phyloP scores from a whole-genome alignment of 2,888 invertebrate genomes.

The Tachina grossa region DNA sequence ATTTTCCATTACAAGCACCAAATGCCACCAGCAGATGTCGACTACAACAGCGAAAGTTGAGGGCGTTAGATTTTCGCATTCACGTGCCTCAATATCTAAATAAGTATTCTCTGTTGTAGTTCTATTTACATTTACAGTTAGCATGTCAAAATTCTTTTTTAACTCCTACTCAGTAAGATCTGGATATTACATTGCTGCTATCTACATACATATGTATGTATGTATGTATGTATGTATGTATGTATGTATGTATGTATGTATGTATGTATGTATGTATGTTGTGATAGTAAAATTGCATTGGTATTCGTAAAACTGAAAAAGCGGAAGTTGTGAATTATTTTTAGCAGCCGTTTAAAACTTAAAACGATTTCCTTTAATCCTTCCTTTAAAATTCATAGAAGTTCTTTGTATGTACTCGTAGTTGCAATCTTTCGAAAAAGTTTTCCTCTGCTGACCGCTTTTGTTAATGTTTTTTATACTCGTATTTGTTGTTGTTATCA shows the following conservation, averaged over 20 bases:
- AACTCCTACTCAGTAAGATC: background rate
- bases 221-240: no score
- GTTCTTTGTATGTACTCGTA: background rate
- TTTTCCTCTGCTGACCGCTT: constrained; percentile 29
- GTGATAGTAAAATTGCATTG: background rate
- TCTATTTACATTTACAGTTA: constrained; percentile 33
- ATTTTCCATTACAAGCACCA: constrained; percentile 36
- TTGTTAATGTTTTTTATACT: constrained; percentile 11
- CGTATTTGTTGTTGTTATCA: constrained; percentile 14
- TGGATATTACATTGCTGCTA: background rate
- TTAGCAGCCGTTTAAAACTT: constrained; percentile 64
- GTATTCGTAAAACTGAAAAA: background rate
- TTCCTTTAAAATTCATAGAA: constrained; percentile 56
- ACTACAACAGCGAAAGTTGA: constrained; percentile 26
- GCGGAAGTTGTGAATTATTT: constrained; percentile 68
- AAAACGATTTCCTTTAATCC: constrained; percentile 68
- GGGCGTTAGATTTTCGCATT: constrained; percentile 63
- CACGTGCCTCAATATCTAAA: constrained; percentile 57
- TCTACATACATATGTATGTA: background rate
- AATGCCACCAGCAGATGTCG: constrained; percentile 66
- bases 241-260: no score
- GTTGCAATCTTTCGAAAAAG: constrained; percentile 8
- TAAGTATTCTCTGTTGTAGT: constrained; percentile 12
- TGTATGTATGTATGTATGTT: no score
- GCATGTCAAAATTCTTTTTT: constrained; percentile 30